A percentile compares a stretch with the other conserved stretches of the same genome.
Conservation (phyloP, 2,888 invertebrate genomes). For the Syritta pipiens region DNA sequence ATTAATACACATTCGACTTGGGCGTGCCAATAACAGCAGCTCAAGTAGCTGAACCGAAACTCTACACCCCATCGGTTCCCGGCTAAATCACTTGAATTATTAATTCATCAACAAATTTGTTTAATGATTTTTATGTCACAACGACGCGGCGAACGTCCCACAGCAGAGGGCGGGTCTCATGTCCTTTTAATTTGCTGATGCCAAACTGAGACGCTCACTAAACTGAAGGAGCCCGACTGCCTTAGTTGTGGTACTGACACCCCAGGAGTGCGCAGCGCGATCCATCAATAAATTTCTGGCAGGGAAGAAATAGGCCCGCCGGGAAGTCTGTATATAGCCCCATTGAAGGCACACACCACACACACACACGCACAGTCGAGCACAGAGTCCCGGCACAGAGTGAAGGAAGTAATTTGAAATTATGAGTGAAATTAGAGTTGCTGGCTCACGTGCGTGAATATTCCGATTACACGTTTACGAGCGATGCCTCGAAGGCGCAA, state of each 20-base stretch:
- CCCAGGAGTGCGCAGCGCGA: constrained; percentile 22
- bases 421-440: constrained; percentile 65
- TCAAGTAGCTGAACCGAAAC: not conserved
- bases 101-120: constrained; percentile 55
- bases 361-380: not conserved
- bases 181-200: constrained; percentile 58
- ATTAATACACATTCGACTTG: too few species aligned
- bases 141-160: constrained; percentile 5
- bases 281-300: constrained; percentile 65
- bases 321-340: constrained; percentile 22
- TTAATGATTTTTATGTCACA: constrained; percentile 62
- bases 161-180: constrained; percentile 19
- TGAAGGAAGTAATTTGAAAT: constrained; percentile 62
- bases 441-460: constrained; percentile 60
- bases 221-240: constrained; percentile 2
- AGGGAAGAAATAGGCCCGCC: constrained; percentile 54
- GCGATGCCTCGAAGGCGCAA: not conserved
- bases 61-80: constrained; percentile 19
- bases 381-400: not conserved
- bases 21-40: too few species aligned
- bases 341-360: constrained; percentile 21
- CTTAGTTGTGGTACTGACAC: not conserved
- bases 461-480: constrained; percentile 50
- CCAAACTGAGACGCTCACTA: constrained; percentile 32
- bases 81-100: constrained; percentile 61